Percentiles rank a stretch among this genome's conserved stretches.
Evolutionary conservation across 2,888 invertebrate species (phyloP).

Genomic region (Phyto melanocephala): DNA sequence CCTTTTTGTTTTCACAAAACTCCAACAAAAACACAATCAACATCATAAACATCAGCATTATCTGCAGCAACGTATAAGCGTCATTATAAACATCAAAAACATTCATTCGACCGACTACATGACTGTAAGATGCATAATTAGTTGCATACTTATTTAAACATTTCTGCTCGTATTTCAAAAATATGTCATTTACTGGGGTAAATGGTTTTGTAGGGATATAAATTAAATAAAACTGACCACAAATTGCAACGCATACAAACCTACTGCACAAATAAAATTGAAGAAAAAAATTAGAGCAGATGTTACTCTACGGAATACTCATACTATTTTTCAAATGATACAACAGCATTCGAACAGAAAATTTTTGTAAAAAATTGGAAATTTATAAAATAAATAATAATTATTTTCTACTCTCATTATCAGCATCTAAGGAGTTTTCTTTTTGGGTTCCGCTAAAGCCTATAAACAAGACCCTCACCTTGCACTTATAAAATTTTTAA

Average conservation of each 20-base stretch:
- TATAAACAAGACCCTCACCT: no score
- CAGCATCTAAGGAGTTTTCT: no score
- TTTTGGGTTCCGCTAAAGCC: no score
- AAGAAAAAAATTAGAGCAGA: slow-evolving; percentile 17
- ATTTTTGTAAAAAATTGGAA: no score
- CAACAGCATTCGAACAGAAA: neutral
- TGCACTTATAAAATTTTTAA: no score
- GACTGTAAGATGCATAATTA: no score
- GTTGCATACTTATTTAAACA: no score
- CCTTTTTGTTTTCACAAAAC: slow-evolving; percentile 49
- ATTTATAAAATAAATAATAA: no score
- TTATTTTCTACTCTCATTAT: no score
- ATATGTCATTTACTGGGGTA: slow-evolving; percentile 56
- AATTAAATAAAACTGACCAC: slow-evolving; percentile 59
- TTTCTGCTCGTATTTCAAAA: slow-evolving; percentile 59
- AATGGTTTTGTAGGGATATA: slow-evolving; percentile 40
- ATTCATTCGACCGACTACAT: slow-evolving; percentile 36
- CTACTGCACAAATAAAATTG: neutral
- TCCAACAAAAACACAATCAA: slow-evolving; percentile 29
- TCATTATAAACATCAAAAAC: slow-evolving; percentile 44
- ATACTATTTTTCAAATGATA: neutral
- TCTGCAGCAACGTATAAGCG: no score
- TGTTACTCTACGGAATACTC: neutral
- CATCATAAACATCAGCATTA: no score
- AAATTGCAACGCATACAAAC: slow-evolving; percentile 39